These are phyloP conservation scores for Sinella curviseta DNA, from an alignment of 1,140 invertebrate genomes.

Conservation along the genomic window DNA sequence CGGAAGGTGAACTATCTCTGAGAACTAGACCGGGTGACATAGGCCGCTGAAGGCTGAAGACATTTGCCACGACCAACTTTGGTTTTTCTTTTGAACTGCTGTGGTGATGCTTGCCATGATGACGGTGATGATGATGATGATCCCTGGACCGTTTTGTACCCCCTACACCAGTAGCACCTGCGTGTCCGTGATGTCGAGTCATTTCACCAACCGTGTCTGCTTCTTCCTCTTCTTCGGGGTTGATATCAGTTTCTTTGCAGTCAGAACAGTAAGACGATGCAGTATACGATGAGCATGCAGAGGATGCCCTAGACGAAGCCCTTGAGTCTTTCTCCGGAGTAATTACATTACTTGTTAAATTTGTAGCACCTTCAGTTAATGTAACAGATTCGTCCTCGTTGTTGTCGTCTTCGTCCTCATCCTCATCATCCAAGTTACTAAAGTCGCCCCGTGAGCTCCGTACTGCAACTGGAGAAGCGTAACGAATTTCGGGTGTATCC, in stretches of 20 bases:
- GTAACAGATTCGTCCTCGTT: neutral
- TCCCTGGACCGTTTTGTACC: constrained; percentile 10
- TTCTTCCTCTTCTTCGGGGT: neutral
- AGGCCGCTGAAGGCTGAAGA: constrained; percentile 40
- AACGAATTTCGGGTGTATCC: constrained; percentile 12
- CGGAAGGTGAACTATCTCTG: neutral
- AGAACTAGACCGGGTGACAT: constrained; percentile 35
- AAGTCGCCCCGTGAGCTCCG: neutral
- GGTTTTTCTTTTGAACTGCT: constrained; percentile 34
- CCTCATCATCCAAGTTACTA: constrained; percentile 33
- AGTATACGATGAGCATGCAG: neutral
- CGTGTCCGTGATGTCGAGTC: neutral
- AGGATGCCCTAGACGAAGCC: neutral
- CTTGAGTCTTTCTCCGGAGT: neutral
- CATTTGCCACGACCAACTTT: constrained; percentile 44
- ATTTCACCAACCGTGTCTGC: neutral
- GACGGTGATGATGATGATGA: constrained; percentile 18
- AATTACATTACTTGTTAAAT: neutral
- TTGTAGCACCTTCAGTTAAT: neutral
- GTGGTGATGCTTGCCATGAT: neutral
- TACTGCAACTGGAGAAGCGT: constrained; percentile 2
- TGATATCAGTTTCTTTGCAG: too few species aligned
- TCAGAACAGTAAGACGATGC: neutral
- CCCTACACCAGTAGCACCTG: neutral
- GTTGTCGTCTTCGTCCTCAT: constrained; percentile 18